Percentiles rank a stretch among this genome's conserved stretches.
These are phyloP conservation scores for Chrysaora quinquecirrha DNA, from an alignment of 30 jellyfish, hydroid and myxozoan species.

Conservation along the genomic window DNA sequence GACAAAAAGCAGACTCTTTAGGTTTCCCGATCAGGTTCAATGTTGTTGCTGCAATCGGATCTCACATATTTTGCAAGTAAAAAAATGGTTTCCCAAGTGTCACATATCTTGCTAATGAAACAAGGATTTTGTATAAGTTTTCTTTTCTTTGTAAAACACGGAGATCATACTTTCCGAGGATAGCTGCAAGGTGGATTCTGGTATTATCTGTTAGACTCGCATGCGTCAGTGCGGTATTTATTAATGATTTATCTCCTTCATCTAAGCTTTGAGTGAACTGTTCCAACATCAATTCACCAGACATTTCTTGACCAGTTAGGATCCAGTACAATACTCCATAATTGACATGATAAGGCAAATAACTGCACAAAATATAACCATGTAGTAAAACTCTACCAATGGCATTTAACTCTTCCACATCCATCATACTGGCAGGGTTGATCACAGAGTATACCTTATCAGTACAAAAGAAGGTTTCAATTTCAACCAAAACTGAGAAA, in stretches of 20 bases:
- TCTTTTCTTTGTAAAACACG: constrained; percentile 20
- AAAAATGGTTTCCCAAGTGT: constrained; percentile 27
- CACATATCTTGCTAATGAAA: background rate
- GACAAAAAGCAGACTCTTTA: background rate
- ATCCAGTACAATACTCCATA: constrained; percentile 12
- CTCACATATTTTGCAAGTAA: constrained; percentile 14
- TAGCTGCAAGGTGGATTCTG: too few species aligned
- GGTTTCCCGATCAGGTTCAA: constrained; percentile 1
- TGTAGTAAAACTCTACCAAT: constrained; percentile 13
- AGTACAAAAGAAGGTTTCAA: background rate
- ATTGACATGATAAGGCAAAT: constrained; percentile 11
- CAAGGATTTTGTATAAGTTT: constrained; percentile 5
- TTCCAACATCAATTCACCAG: too few species aligned
- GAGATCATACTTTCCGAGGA: constrained; percentile 17
- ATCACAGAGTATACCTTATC: background rate
- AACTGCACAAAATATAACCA: constrained; percentile 34
- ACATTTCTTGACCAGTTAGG: too few species aligned
- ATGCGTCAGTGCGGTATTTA: background rate
- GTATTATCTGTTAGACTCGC: too few species aligned
- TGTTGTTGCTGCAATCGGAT: constrained; percentile 4
- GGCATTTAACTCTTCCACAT: constrained; percentile 24
- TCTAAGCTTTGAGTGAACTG: too few species aligned
- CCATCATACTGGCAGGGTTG: constrained; percentile 25
- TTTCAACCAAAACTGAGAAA: constrained; percentile 30
- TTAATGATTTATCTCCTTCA: too few species aligned